Percentiles rank a stretch among this genome's conserved stretches.
Conservation (phyloP, 2,113 vertebrate species). For the Centropus bengalensis region DNA sequence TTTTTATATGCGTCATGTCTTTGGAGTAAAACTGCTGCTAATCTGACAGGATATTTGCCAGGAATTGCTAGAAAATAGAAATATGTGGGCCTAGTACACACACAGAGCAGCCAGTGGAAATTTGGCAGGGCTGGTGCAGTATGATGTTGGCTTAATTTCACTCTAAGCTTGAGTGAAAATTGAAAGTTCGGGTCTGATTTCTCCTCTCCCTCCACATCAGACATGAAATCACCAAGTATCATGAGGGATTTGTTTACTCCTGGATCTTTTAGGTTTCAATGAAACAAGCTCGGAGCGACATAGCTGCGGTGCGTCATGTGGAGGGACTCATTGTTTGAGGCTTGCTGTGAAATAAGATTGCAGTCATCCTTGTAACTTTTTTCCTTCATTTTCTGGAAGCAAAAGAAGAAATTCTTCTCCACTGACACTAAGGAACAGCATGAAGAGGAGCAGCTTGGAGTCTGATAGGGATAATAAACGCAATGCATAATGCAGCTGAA, state of each 20-base stretch:
- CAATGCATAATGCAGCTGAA: not conserved
- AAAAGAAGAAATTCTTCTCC: not conserved
- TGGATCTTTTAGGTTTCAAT: not conserved
- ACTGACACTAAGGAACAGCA: not conserved
- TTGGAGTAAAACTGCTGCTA: slow-evolving; percentile 15
- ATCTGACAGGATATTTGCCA: slow-evolving; percentile 55
- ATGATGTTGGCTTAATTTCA: slow-evolving; percentile 6
- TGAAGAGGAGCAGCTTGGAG: not conserved
- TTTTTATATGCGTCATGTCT: slow-evolving; percentile 12
- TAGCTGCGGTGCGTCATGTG: not conserved
- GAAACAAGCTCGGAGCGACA: not conserved
- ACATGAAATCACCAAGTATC: not conserved
- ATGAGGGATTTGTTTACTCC: not conserved
- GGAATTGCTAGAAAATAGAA: slow-evolving; percentile 61
- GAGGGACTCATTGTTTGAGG: not conserved
- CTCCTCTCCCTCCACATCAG: fast-evolving
- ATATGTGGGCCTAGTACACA: slow-evolving; percentile 9
- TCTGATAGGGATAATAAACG: not conserved
- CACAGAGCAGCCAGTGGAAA: slow-evolving; percentile 34
- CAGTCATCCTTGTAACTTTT: not conserved
- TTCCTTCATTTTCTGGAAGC: not conserved
- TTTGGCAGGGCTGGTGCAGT: slow-evolving; percentile 20
- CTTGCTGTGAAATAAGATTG: not conserved
- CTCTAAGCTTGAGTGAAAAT: slow-evolving; percentile 23
- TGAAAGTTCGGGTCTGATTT: not conserved